These are phyloP conservation scores for Phyllotreta striolata DNA, from an alignment of 2,888 invertebrate species.

Conservation along the genomic window DNA sequence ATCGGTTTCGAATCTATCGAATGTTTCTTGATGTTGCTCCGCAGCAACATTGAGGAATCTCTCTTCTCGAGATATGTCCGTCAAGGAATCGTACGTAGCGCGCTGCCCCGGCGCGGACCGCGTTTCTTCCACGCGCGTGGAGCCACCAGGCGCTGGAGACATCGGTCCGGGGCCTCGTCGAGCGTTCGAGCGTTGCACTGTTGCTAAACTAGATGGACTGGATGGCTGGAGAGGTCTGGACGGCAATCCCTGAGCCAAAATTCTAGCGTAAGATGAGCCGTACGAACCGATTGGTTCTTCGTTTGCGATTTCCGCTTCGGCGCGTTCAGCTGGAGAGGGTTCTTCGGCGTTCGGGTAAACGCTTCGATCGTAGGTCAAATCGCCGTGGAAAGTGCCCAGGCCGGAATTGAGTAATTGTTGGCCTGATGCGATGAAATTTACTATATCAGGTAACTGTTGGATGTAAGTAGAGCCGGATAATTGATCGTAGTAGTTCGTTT, in stretches of 20 bases:
- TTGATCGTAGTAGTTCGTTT: constrained; percentile 41
- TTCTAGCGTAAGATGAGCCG: constrained; percentile 80
- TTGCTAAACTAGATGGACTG: constrained; percentile 65
- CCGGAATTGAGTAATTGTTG: constrained; percentile 62
- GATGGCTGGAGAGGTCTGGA: constrained; percentile 66
- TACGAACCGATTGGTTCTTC: constrained; percentile 59
- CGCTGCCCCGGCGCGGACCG: constrained; percentile 55
- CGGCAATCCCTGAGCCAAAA: constrained; percentile 71
- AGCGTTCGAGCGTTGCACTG: constrained; percentile 47
- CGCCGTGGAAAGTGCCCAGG: constrained; percentile 61
- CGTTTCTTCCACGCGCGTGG: constrained; percentile 53
- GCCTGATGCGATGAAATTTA: constrained; percentile 63
- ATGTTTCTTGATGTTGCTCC: constrained; percentile 53
- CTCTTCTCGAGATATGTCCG: constrained; percentile 45
- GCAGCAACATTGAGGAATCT: constrained; percentile 48
- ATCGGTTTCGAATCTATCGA: constrained; percentile 51
- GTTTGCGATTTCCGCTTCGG: not conserved
- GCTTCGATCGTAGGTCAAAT: constrained; percentile 21
- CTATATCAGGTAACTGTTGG: constrained; percentile 63
- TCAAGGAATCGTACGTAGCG: constrained; percentile 47
- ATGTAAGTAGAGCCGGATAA: constrained; percentile 60
- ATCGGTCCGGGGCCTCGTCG: constrained; percentile 51
- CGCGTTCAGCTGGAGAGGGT: constrained; percentile 11
- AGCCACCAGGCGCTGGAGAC: constrained; percentile 53
- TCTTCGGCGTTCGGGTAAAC: constrained; percentile 4